phyloP scores from a whole-genome alignment of 2,888 invertebrate genomes.

The Harpalus rufipes region DNA sequence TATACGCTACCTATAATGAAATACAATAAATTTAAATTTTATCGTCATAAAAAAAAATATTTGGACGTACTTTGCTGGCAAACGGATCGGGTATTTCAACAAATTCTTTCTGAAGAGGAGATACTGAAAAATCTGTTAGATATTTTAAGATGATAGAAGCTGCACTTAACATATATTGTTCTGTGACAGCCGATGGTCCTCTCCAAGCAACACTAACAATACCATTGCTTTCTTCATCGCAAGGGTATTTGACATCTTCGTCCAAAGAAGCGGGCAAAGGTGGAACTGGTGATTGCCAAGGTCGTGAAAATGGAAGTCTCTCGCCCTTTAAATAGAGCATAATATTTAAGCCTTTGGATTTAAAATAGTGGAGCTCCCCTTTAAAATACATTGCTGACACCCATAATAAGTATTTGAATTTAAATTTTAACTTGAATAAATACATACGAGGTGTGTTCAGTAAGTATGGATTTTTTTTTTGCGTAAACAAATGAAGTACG shows the following conservation, averaged over 20 bases:
- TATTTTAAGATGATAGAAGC: constrained; percentile 87
- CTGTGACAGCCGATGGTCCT: constrained; percentile 83
- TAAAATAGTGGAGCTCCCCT: not conserved
- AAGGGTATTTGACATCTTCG: constrained; percentile 84
- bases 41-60: too few relatives aligned
- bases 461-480: too few relatives aligned
- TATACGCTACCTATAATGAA: constrained; percentile 82
- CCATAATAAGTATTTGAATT: too few relatives aligned
- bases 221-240: constrained; percentile 91
- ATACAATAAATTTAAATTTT: too few relatives aligned
- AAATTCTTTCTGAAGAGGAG: constrained; percentile 90
- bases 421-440: too few relatives aligned
- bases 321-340: constrained; percentile 75
- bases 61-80: constrained; percentile 86
- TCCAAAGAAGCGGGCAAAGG: constrained; percentile 80
- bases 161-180: constrained; percentile 82
- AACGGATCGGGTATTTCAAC: constrained; percentile 90
- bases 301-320: constrained; percentile 82
- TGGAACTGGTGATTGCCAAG: constrained; percentile 88
- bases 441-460: too few relatives aligned
- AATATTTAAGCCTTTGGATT: not conserved
- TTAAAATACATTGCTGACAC: not conserved
- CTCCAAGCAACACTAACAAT: constrained; percentile 89
- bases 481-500: too few relatives aligned
- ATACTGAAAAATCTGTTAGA: constrained; percentile 91